phyloP scores from a whole-genome alignment of 1,140 invertebrate genomes.

The Caenorhabditis tropicalis region DNA sequence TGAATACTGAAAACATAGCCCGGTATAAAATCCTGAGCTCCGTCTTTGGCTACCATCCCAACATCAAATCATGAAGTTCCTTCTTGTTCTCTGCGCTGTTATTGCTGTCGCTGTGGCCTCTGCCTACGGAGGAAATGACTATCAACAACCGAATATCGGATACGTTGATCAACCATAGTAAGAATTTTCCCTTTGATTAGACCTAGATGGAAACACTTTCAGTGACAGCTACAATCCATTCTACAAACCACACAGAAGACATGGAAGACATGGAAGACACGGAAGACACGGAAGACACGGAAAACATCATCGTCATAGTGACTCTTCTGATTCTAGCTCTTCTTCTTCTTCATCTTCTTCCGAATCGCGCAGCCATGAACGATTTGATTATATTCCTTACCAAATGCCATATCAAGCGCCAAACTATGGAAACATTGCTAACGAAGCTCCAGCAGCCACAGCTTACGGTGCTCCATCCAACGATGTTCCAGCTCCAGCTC shows the following conservation, averaged over 20 bases:
- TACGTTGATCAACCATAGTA: neutral
- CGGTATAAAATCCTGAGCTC: neutral
- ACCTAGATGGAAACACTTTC: neutral
- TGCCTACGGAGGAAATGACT: neutral
- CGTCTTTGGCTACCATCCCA: neutral
- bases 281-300: neutral
- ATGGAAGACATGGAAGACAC: neutral
- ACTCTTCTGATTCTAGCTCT: neutral
- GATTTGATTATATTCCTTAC: neutral
- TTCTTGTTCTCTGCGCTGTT: neutral
- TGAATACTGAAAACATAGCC: neutral
- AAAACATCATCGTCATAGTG: neutral
- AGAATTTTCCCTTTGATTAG: neutral
- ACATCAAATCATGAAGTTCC: slow-evolving; percentile 16
- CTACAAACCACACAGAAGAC: neutral
- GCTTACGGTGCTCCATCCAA: neutral
- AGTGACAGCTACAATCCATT: neutral
- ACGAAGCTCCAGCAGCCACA: neutral
- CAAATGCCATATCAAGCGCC: neutral
- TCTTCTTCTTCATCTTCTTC: neutral
- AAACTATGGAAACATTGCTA: neutral
- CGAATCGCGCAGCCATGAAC: neutral
- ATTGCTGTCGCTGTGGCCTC: neutral
- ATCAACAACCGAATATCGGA: neutral
- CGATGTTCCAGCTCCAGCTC: neutral